Conservation (phyloP, 2,888 invertebrate species). For the Folsomia manolachei region DNA sequence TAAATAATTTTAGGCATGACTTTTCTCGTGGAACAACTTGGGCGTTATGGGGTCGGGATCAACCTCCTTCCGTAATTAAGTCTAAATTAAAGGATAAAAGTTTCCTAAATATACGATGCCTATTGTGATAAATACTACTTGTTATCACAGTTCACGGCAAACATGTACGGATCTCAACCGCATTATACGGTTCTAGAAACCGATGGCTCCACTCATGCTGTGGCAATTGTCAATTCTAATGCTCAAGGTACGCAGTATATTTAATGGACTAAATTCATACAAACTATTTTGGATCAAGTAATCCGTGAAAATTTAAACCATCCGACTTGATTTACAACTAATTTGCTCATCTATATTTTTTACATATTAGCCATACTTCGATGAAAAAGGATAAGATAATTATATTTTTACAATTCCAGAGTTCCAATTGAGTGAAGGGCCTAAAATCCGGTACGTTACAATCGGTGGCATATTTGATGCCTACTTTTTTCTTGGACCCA, state of each 20-base stretch:
- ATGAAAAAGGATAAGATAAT: not conserved
- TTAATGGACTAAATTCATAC: not conserved
- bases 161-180: constrained; percentile 78
- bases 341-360: too few relatives aligned
- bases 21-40: constrained; percentile 47
- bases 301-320: not conserved
- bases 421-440: constrained; percentile 55
- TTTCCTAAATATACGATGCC: not conserved
- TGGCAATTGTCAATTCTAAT: constrained; percentile 78
- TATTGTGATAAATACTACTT: too few relatives aligned
- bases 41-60: constrained; percentile 37
- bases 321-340: too few relatives aligned
- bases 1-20: constrained; percentile 52
- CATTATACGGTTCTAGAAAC: constrained; percentile 73
- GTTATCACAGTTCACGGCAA: constrained; percentile 52
- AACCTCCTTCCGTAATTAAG: constrained; percentile 36
- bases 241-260: constrained; percentile 65
- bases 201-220: constrained; percentile 68
- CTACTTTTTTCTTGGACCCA: constrained; percentile 73
- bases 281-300: not conserved
- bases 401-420: not conserved
- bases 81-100: not conserved
- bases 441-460: constrained; percentile 75
- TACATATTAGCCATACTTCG: too few relatives aligned
- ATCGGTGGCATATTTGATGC: constrained; percentile 80